A percentile compares a stretch with the other conserved stretches of the same genome.
Evolutionary conservation across 2,888 invertebrate species (phyloP).

Genomic region (Ypsolopha sequella): DNA sequence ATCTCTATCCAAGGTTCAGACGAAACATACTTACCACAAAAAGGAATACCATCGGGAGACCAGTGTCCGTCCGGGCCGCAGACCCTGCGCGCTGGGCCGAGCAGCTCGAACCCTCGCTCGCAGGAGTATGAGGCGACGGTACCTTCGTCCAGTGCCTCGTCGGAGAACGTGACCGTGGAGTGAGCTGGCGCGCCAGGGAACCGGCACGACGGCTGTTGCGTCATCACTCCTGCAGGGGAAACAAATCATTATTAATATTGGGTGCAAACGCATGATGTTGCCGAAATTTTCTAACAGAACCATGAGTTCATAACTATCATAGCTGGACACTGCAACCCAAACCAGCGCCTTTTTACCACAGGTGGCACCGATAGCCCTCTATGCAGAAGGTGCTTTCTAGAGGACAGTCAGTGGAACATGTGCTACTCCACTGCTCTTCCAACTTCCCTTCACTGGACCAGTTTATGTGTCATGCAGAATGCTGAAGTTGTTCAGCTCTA

Average conservation of each 20-base stretch:
- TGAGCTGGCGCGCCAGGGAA: constrained; percentile 95
- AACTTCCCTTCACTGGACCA: too few species aligned
- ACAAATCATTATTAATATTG: constrained; percentile 2
- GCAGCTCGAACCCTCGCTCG: constrained; percentile 89
- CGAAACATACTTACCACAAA: constrained; percentile 83
- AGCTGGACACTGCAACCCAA: too few species aligned
- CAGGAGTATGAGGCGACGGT: constrained; percentile 87
- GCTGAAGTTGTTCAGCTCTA: too few species aligned
- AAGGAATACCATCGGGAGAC: constrained; percentile 92
- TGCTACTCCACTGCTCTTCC: too few species aligned
- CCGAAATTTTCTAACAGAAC: too few species aligned
- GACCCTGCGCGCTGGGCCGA: constrained; percentile 86
- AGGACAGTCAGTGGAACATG: too few species aligned
- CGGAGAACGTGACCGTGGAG: constrained; percentile 83
- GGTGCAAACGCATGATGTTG: too few species aligned
- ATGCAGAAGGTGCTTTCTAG: too few species aligned
- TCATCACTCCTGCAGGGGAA: constrained; percentile 27
- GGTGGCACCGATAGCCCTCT: too few species aligned
- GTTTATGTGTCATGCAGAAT: too few species aligned
- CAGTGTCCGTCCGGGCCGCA: constrained; percentile 82
- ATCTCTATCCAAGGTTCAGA: background rate
- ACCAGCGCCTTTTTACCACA: too few species aligned
- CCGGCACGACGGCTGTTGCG: constrained; percentile 66
- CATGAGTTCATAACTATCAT: too few species aligned
- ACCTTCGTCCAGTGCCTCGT: constrained; percentile 68